A percentile compares a stretch with the other conserved stretches of the same genome.
Evolutionary conservation across 1,140 invertebrate species (phyloP).

Genomic region (Saccostrea echinata): DNA sequence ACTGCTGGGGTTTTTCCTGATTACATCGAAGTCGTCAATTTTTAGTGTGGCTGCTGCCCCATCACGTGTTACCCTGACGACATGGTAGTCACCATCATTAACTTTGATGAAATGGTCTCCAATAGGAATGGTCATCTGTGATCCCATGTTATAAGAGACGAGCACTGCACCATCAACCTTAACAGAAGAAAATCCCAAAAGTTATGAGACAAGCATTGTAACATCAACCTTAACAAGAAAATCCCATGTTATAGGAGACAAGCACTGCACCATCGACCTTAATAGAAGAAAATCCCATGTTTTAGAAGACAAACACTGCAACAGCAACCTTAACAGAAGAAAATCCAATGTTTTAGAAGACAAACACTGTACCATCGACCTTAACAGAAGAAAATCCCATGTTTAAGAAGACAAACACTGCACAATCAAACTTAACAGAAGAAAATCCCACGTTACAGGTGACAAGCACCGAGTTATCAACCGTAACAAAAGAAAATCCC

Average conservation of each 20-base stretch:
- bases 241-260: no score
- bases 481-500: constrained; percentile 38
- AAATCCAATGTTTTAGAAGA: no score
- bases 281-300: constrained; percentile 82
- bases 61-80: constrained; percentile 92
- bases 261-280: not conserved
- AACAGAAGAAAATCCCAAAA: constrained; percentile 49
- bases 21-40: constrained; percentile 88
- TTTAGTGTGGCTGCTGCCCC: constrained; percentile 95
- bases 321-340: no score
- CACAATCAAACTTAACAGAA: no score
- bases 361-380: not conserved
- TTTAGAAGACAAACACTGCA: constrained; percentile 96
- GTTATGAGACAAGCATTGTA: not conserved
- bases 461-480: not conserved
- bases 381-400: constrained; percentile 79
- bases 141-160: constrained; percentile 96
- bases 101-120: constrained; percentile 91
- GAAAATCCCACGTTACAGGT: no score
- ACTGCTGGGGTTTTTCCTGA: constrained; percentile 73
- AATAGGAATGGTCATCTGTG: constrained; percentile 88
- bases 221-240: not conserved
- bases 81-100: constrained; percentile 96
- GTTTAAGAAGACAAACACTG: constrained; percentile 95
- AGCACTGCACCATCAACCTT: constrained; percentile 95